Evolutionary conservation across 1,140 invertebrate genomes (phyloP), one percentile per base, ranked within the genome.

Genomic region (Zophobas morio): DNA sequence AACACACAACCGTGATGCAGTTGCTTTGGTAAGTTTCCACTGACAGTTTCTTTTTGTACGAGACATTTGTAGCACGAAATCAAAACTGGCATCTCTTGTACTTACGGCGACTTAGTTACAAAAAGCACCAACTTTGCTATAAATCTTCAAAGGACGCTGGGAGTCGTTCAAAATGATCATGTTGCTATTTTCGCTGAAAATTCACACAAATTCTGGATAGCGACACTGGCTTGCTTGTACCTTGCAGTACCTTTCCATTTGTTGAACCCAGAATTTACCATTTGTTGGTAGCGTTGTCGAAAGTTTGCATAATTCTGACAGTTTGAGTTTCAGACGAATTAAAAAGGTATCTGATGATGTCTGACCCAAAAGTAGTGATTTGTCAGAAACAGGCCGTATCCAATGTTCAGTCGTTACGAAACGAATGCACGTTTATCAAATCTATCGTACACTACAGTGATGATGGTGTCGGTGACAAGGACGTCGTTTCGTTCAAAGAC

Each of bases 281-380:
- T 6, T 39, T 60, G 56, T 60, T 1, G 34, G 56, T 60, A 57
- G 6, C 6, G 6, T 33, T 34, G 20, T 33, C 32, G 20, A 20
- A 57, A 32, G 1, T 39, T 39, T 60, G 36, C 1, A 6, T 37
- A n/a, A 6, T n/a, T 6, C 5, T 53, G 20, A 53, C 20, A 2
- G 49, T 20, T 53, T 6, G 5, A 60, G 33, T 60, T 60, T 37
- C 8, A 60, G 56, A 60, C 35, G 56, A 60, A 60, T 36, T 60
- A n/a, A 60, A 60, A 37, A 32, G 36, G 1, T 60, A 37, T 39
- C 36, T 60, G 34, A 6, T n/a, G n/a, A 36, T 60, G 35, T 60
- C 56, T 20, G 1, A 20, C n/a, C 56, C 56, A 6, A 60, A 39
- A 60, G 0, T 60, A 39, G 35, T 60, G 34, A 35, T 60, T 60